Evolutionary conservation across 2,888 invertebrate genomes (phyloP), one percentile per base, ranked within the genome.

Genomic region (Andrena fulva): DNA sequence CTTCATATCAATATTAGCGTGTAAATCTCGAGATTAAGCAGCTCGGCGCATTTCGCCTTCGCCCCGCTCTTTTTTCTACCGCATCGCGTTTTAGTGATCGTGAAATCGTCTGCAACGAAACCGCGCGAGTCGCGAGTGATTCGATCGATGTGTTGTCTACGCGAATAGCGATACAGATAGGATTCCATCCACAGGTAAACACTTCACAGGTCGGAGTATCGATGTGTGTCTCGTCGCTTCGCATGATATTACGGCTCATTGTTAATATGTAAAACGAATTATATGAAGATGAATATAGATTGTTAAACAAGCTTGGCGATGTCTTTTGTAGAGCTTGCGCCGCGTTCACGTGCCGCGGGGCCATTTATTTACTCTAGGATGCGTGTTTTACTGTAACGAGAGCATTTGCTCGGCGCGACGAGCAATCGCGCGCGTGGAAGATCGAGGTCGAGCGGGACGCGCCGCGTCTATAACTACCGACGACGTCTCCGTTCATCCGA

Each of bases 181-280:
- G 69, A 83, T 81, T 89, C 87, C 88, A 89, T 89, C 88, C 88
- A 87, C 82, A 78, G 74, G 59, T 70, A 70, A 63, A 70, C 79
- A 64, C 70, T 71, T 71, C 60, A 54, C 74, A n/a, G 63, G 50
- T 68, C 79, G 68, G 73, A 63, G 35, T 64, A 74, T 79, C 33
- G 56, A 69, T 77, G 48, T 81, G 63, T 69, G 63, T 77, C 67
- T 76, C 60, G 54, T 77, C 62, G 72, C 72, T 88, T 76, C 24
- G 78, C 75, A 70, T 78, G 78, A 71, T 80, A 81, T 77, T 63
- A 68, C 63, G 77, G 76, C 72, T 82, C 59, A 66, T 89, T 89
- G 89, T 89, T 84, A 84, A 74, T 20, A 63, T 85, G 80, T 89
- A 84, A 86, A 75, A 74, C 62, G 66, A 73, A 82, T 77, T 42